Evolutionary conservation across 2,888 invertebrate species (phyloP).

Genomic region (Drosophila rellima): DNA sequence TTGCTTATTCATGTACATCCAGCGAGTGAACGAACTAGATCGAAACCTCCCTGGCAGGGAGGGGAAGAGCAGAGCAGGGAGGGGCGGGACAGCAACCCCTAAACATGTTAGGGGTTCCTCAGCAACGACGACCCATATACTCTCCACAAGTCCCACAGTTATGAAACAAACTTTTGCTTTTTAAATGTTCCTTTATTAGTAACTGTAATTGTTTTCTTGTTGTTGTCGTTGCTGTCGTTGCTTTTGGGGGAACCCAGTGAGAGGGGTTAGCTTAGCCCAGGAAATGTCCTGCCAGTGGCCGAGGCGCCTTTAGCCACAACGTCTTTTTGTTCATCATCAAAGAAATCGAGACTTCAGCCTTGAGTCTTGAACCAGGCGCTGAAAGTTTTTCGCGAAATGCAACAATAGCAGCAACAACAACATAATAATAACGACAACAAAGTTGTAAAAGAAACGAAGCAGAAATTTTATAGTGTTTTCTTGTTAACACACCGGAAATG

Average conservation of each 20-base stretch:
- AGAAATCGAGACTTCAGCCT: conserved; percentile 70
- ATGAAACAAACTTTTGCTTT: conserved; percentile 78
- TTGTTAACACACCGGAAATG: conserved; percentile 73
- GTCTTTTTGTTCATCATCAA: conserved; percentile 61
- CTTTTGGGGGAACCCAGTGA: conserved; percentile 8
- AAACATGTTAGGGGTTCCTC: conserved; percentile 1
- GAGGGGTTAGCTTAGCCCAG: conserved; percentile 27
- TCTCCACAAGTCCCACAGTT: conserved; percentile 33
- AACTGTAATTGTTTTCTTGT: conserved; percentile 78
- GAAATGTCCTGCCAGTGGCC: conserved; percentile 63
- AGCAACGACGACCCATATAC: conserved; percentile 24
- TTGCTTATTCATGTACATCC: conserved; percentile 80
- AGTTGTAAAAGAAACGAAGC: conserved; percentile 48
- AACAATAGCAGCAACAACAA: conserved; percentile 38
- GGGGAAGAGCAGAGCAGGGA: background rate
- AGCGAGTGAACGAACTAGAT: conserved; percentile 30
- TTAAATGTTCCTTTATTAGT: conserved; percentile 83
- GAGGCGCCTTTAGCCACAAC: conserved; percentile 47
- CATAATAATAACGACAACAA: conserved; percentile 34
- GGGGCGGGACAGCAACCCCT: conserved; percentile 18
- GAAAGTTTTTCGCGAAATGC: conserved; percentile 70
- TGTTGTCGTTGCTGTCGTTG: conserved; percentile 38
- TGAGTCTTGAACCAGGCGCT: conserved; percentile 50
- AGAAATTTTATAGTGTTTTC: conserved; percentile 51
- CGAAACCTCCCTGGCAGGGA: conserved; percentile 28